Base-by-base conservation (phyloP, 53 echinoderm and acorn worm species). In the Holothuria scabra region DNA sequence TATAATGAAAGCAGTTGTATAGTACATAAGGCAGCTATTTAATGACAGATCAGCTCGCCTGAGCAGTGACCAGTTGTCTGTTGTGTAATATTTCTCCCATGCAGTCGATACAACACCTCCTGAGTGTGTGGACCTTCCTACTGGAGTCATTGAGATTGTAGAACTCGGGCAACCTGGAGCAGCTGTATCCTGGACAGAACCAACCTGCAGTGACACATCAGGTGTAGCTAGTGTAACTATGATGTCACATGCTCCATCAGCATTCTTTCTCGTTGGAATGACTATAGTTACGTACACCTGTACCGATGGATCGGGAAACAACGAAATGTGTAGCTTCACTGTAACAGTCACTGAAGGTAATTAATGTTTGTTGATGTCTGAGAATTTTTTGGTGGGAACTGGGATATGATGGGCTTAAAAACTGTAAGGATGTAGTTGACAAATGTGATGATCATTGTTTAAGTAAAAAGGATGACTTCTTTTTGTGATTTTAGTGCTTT, bases 311-410 rank as follows among this genome's bases (percentile, higher is more conserved):
- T 25, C 86, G 24, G 81, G 84, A 11, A 92, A 92, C 34, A 20
- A 56, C 21, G 89, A 63, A 35, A 76, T 76, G 68, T 93, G 93
- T 65, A 26, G 67, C 11, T 93, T 93, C 63, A 80, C 78, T 46
- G 91, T 93, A 32, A 85, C 84, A 22, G 60, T 90, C 14, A 86
- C 86, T 9, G 38, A 65, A 70, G 80, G 93, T 93, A 75, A 56
- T 86, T 64, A 21, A 5, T 4, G 22, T 62, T 56, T 56, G 52
- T 30, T 16, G 20, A 41, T 35, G 35, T 35, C 35, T 35, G 35
- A 35, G 35, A 6, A 35, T 35, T 30, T 19, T 8, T 16, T 87
- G 87, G 56, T 72, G 37, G 44, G 68, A 80, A 25, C n/a, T 79
- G 16, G 70, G 68, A 2, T 44, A 63, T 26, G 35, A 82, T 18